These are phyloP conservation scores for Microchrysa polita DNA, from an alignment of 2,888 invertebrate genomes.

Conservation along the genomic window DNA sequence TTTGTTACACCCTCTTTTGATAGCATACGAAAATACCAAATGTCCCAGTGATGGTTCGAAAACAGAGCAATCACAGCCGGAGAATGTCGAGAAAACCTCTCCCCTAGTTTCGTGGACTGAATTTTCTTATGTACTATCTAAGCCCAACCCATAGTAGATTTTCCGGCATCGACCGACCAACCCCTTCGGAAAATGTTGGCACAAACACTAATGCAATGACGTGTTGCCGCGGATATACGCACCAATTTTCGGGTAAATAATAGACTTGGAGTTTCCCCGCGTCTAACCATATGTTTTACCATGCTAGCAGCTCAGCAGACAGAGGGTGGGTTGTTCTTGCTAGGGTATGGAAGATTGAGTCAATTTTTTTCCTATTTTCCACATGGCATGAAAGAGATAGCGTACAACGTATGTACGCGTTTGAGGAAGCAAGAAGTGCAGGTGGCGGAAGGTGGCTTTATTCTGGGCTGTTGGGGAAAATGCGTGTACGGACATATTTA, in stretches of 20 bases:
- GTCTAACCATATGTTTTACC: background rate
- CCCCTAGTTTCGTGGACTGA: constrained; percentile 17
- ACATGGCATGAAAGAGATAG: constrained; percentile 16
- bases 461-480: constrained; percentile 16
- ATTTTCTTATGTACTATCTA: background rate
- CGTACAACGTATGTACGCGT: background rate
- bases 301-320: background rate
- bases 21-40: constrained; percentile 4
- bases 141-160: constrained; percentile 20
- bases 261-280: constrained; percentile 23
- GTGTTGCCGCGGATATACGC: background rate
- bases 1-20: background rate
- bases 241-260: constrained; percentile 17
- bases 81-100: constrained; percentile 17
- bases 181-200: constrained; percentile 1
- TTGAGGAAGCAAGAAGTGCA: background rate
- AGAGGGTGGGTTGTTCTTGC: background rate
- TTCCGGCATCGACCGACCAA: background rate
- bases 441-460: background rate
- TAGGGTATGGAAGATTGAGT: constrained; percentile 42
- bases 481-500: background rate
- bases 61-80: constrained; percentile 1
- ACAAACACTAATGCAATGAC: background rate
- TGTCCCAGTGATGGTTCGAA: background rate
- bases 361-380: constrained; percentile 50